A percentile compares a stretch with the other conserved stretches of the same genome.
These are phyloP conservation scores for Drosophila grimshawi DNA, from an alignment of 1,140 invertebrate species.

Conservation along the genomic window DNA sequence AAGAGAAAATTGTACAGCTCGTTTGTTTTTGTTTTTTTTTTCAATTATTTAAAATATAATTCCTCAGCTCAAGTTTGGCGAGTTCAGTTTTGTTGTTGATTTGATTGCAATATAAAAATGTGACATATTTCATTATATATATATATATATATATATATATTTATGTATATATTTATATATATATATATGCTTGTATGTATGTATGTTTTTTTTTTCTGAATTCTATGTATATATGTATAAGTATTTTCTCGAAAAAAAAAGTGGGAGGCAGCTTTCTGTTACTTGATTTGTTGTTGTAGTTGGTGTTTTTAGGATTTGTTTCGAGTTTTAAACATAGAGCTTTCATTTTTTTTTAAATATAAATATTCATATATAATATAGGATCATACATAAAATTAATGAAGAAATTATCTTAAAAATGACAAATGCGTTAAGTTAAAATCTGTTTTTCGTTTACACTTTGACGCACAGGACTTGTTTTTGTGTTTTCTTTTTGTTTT, in stretches of 20 bases:
- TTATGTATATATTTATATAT: conserved; percentile 15
- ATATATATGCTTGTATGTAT: conserved; percentile 6
- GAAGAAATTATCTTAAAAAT: conserved; percentile 61
- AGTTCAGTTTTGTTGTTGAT: conserved; percentile 6
- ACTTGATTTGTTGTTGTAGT: conserved; percentile 10
- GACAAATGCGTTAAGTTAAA: conserved; percentile 50
- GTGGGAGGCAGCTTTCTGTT: conserved; percentile 56
- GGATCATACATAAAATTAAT: conserved; percentile 68
- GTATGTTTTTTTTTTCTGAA: not conserved
- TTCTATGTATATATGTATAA: conserved; percentile 18
- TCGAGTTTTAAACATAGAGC: conserved; percentile 41
- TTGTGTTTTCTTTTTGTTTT: conserved; percentile 41
- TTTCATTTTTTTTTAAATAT: conserved; percentile 52
- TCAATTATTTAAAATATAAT: conserved; percentile 15
- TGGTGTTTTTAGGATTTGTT: conserved; percentile 42
- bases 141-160: conserved; percentile 24
- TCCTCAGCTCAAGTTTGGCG: conserved; percentile 1
- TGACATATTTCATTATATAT: conserved; percentile 17
- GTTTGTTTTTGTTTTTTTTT: conserved; percentile 6
- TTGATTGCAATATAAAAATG: conserved; percentile 43
- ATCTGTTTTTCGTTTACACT: conserved; percentile 57
- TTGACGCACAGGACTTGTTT: conserved; percentile 46
- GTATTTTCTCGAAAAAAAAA: not conserved
- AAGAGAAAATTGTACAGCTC: conserved; percentile 20
- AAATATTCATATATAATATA: conserved; percentile 76